Evolutionary conservation across 1,140 invertebrate species (phyloP).

Genomic region (Riptortus pedestris): DNA sequence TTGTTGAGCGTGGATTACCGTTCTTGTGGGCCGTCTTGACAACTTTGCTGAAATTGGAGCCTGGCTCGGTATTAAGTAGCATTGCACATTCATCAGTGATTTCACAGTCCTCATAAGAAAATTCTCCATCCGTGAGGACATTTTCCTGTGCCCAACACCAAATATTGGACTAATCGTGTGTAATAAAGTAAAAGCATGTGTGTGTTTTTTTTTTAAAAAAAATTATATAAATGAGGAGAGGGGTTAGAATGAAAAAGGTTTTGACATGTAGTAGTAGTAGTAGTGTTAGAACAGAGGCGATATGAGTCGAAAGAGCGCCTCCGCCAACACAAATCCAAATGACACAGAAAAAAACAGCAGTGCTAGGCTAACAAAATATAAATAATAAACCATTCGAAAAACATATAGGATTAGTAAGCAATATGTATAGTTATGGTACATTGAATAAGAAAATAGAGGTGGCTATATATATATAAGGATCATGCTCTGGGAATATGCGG

Average conservation of each 20-base stretch:
- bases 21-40: constrained; percentile 23
- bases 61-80: constrained; percentile 50
- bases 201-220: neutral
- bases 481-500: constrained; percentile 6
- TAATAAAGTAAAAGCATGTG: constrained; percentile 7
- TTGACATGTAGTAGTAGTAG: no score
- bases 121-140: constrained; percentile 48
- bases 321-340: constrained; percentile 8
- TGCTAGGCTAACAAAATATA: constrained; percentile 10
- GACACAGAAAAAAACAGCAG: neutral
- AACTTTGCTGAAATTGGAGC: constrained; percentile 25
- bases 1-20: constrained; percentile 16
- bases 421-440: neutral
- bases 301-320: no score
- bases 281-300: no score
- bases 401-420: constrained; percentile 16
- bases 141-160: constrained; percentile 41
- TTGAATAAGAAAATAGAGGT: neutral
- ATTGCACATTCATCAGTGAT: constrained; percentile 77
- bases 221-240: neutral
- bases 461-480: no score
- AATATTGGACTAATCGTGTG: constrained; percentile 19
- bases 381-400: neutral
- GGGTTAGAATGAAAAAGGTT: neutral
- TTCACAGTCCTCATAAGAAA: constrained; percentile 43